These are phyloP conservation scores for Charadrius vociferus DNA, from an alignment of 2,113 vertebrate genomes.

Conservation along the genomic window DNA sequence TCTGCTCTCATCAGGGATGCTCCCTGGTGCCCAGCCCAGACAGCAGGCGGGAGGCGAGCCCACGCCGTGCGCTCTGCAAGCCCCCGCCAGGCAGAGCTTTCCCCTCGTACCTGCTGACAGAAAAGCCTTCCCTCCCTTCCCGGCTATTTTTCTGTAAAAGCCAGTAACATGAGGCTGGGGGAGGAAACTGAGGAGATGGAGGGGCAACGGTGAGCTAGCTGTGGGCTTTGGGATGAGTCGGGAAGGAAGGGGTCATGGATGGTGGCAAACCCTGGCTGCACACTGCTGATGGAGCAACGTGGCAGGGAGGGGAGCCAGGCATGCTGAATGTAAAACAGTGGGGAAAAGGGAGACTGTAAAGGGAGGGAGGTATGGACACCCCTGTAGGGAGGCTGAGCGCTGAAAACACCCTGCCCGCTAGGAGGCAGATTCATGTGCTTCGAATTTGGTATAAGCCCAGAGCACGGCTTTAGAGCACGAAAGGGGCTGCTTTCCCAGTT, in stretches of 20 bases:
- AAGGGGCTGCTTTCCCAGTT: not conserved
- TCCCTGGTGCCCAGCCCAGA: conserved; percentile 7
- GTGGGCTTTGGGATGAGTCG: not conserved
- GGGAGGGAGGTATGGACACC: not conserved
- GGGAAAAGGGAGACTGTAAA: not conserved
- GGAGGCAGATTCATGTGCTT: not conserved
- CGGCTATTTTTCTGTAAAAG: not conserved
- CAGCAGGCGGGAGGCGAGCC: not conserved
- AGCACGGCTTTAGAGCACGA: not conserved
- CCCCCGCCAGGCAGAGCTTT: not conserved
- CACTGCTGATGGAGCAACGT: accelerated
- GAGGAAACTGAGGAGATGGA: not conserved
- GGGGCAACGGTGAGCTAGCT: not conserved
- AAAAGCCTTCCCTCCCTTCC: not conserved
- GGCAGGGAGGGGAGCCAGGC: not conserved
- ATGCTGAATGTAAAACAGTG: not conserved
- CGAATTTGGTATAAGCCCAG: not conserved
- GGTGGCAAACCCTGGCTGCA: not conserved
- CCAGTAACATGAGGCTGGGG: accelerated
- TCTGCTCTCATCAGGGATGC: conserved; percentile 53
- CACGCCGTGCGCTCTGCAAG: not conserved
- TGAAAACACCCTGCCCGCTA: not conserved
- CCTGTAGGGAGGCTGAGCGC: not conserved
- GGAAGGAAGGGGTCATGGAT: not conserved
- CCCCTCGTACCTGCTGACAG: not conserved